These are phyloP conservation scores for Amblyteles armatorius DNA, from an alignment of 2,888 invertebrate species.

Conservation along the genomic window DNA sequence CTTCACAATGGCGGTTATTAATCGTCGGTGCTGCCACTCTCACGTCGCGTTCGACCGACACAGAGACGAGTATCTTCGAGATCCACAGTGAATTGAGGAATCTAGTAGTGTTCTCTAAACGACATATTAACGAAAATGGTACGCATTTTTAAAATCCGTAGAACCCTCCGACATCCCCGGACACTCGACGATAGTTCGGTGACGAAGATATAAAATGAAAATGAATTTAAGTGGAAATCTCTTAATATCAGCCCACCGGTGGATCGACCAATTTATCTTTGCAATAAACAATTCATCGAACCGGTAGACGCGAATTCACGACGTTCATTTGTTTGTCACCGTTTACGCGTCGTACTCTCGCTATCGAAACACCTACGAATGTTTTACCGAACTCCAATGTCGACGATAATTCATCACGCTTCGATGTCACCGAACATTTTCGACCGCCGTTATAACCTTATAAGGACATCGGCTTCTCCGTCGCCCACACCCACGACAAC, in stretches of 20 bases:
- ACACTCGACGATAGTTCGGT: constrained; percentile 7
- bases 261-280: constrained; percentile 51
- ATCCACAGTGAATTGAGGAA: constrained; percentile 54
- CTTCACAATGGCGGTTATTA: constrained; percentile 28
- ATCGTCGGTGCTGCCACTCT: constrained; percentile 39
- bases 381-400: not conserved
- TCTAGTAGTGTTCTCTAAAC: constrained; percentile 46
- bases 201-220: constrained; percentile 2
- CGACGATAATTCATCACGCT: not conserved
- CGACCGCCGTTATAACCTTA: constrained; percentile 73
- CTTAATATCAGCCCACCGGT: constrained; percentile 47
- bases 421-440: constrained; percentile 46
- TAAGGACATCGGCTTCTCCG: constrained; percentile 73
- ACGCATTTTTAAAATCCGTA: constrained; percentile 54
- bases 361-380: not conserved
- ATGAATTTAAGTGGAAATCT: constrained; percentile 30
- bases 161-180: constrained; percentile 37
- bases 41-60: not conserved
- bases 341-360: not conserved
- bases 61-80: constrained; percentile 32
- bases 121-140: constrained; percentile 63
- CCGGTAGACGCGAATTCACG: constrained; percentile 45
- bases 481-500: constrained; percentile 65
- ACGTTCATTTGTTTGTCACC: constrained; percentile 18
- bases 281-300: constrained; percentile 61